phyloP scores from a whole-genome alignment of 2,797 vertebrate species.

The Lycodopsis pacificus region DNA sequence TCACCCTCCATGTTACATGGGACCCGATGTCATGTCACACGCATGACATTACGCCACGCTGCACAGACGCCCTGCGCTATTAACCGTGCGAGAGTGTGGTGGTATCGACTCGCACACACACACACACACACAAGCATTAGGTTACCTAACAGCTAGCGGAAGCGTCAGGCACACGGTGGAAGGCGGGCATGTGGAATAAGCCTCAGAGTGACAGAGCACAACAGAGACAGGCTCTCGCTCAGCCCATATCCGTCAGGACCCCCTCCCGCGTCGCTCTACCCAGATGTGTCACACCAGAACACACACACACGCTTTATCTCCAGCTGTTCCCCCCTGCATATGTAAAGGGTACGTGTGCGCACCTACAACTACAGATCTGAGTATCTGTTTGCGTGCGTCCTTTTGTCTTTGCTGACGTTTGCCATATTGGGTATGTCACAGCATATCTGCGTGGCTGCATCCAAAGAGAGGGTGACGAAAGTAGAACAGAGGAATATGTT shows the following conservation, averaged over 20 bases:
- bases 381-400: conserved; percentile 32
- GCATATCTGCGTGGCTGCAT: conserved; percentile 20
- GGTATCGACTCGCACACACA: conserved; percentile 22
- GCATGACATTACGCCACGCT: neutral
- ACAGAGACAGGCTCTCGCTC: conserved; percentile 63
- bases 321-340: conserved; percentile 60
- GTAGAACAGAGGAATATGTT: conserved; percentile 46
- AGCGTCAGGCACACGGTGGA: conserved; percentile 41
- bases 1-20: conserved; percentile 45
- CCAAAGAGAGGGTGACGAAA: conserved; percentile 55
- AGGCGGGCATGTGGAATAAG: conserved; percentile 62
- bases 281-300: conserved; percentile 70
- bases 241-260: conserved; percentile 72
- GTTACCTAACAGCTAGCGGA: conserved; percentile 61
- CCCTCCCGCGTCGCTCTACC: conserved; percentile 53
- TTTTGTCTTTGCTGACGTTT: conserved; percentile 58
- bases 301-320: conserved; percentile 54
- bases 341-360: neutral
- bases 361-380: conserved; percentile 21
- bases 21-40: conserved; percentile 32
- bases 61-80: conserved; percentile 35
- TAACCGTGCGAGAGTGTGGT: conserved; percentile 16
- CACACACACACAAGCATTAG: conserved; percentile 35
- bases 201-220: conserved; percentile 63
- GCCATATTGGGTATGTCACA: conserved; percentile 53